A percentile compares a stretch with the other conserved stretches of the same genome.
Conservation (phyloP, 2,113 vertebrate species). For the Elachura formosa region DNA sequence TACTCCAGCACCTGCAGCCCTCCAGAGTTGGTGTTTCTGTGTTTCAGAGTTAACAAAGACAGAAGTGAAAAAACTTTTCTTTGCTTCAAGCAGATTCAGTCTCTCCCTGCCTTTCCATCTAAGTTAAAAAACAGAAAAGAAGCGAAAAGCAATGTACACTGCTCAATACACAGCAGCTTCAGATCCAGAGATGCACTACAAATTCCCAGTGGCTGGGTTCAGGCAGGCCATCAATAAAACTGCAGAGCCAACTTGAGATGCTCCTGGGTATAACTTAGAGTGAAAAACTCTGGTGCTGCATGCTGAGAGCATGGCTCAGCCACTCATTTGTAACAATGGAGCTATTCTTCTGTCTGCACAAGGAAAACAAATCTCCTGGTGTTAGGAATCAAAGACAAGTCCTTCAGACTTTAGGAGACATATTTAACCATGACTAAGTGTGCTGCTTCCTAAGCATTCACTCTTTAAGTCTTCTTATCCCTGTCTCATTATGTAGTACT, state of each 20-base stretch:
- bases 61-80: neutral
- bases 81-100: neutral
- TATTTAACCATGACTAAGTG: conserved; percentile 42
- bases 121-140: neutral
- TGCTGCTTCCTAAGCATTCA: neutral
- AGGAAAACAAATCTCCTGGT: conserved; percentile 44
- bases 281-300: conserved; percentile 3
- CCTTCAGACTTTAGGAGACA: conserved; percentile 34
- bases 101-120: neutral
- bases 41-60: neutral
- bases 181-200: neutral
- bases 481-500: neutral
- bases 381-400: conserved; percentile 34
- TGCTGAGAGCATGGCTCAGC: neutral
- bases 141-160: neutral
- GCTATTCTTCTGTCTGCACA: neutral
- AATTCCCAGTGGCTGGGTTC: conserved; percentile 20
- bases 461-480: neutral
- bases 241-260: neutral
- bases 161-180: neutral
- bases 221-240: conserved; percentile 39
- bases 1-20: neutral
- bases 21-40: neutral
- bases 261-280: conserved; percentile 22
- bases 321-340: conserved; percentile 18